Base-by-base conservation (phyloP, 2,888 invertebrate species). In the Pherbina coryleti region DNA sequence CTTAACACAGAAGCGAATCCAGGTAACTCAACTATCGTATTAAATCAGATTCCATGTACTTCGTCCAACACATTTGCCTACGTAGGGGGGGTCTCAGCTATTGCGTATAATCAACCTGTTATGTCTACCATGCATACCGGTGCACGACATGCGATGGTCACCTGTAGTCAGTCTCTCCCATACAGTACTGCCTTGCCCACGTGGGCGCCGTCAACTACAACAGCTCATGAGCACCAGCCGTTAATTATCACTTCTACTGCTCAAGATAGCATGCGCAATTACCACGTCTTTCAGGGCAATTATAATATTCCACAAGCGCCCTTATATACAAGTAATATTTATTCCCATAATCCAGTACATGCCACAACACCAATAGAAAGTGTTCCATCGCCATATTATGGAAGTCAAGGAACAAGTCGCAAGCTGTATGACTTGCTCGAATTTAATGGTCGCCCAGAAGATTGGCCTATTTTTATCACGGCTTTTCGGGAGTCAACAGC, bases 361-460 rank as follows among this genome's bases (percentile, higher is more conserved):
- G 14, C 53, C 1, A 53, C 19, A 53, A 53, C 53, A 11, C 55
- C 55, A 55, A 53, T 53, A 19, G 19, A 55, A 55, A 55, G 55
- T 19, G 5, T 11, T n/a, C 55, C 55, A n/a, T 55, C 55, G 11
- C 55, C 55, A 55, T 55, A 55, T 55, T 55, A n/a, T 55, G n/a
- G n/a, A 55, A 55, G 55, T 11, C 55, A 55, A 55, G 55, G 55
- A 55, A 55, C 55, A 17, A 55, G n/a, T 19, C 55, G 55, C n/a
- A 55, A 55, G 55, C 55, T 69, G 19, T 44, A 51, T 25, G 69
- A 69, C 22, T 51, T 69, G 69, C 69, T 51, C 8, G 51, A 69
- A 51, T 69, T 69, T 51, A 49, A 25, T 51, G 69, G 69, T 28
- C 22, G 19, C 8, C 69, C 69, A 5, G 51, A 69, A 19, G 69